Evolutionary conservation across 2,113 vertebrate species (phyloP).

Genomic region (Furnarius figulus): DNA sequence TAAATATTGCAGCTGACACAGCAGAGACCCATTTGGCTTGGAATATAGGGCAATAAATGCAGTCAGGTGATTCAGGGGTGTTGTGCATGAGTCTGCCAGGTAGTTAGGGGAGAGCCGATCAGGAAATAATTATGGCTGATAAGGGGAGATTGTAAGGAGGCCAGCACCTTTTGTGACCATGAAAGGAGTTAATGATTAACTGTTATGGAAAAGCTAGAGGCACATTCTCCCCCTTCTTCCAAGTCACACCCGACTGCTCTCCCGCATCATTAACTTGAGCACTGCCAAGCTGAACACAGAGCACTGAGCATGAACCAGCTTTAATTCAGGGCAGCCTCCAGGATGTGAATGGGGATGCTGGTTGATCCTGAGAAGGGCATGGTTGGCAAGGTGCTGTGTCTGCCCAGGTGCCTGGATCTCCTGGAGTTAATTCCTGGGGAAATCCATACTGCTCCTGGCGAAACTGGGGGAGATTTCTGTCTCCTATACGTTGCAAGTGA

Average conservation of each 20-base stretch:
- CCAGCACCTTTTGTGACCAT: conserved; percentile 27
- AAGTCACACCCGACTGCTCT: background rate
- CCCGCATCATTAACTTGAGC: background rate
- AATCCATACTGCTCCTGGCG: background rate
- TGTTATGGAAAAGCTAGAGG: background rate
- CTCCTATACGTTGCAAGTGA: background rate
- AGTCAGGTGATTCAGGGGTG: conserved; percentile 52
- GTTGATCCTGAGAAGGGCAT: background rate
- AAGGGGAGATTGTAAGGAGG: conserved; percentile 22
- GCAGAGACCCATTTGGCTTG: conserved; percentile 28
- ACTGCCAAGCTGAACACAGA: background rate
- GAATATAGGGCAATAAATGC: conserved; percentile 49
- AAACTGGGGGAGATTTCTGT: background rate
- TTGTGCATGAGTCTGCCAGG: background rate
- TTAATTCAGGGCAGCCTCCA: background rate
- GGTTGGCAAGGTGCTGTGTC: background rate
- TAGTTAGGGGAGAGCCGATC: conserved; percentile 10
- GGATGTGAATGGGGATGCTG: background rate
- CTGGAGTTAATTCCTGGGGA: background rate
- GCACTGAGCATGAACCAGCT: background rate
- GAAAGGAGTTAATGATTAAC: conserved; percentile 55
- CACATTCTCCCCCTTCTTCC: background rate
- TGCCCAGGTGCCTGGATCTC: background rate
- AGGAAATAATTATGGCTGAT: conserved; percentile 59
- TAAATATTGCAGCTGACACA: conserved; percentile 41